Percentiles rank a stretch among this genome's conserved stretches.
phyloP scores from a whole-genome alignment of 2,888 invertebrate species.

The Brachypterus glaber region DNA sequence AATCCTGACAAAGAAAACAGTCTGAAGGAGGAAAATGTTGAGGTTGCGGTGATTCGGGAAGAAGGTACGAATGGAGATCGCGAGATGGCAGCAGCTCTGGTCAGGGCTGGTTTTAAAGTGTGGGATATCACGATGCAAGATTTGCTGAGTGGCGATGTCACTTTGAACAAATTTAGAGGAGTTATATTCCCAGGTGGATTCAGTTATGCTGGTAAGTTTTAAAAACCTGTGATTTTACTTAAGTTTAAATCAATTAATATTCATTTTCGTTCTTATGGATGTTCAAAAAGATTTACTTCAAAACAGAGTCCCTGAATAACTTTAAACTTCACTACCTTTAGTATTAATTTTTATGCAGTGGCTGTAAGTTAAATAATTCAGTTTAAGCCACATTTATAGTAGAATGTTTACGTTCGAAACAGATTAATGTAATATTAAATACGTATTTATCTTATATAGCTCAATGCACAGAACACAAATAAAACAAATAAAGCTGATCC shows the following conservation, averaged over 20 bases:
- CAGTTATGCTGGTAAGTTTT: slow-evolving; percentile 82
- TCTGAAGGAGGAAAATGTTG: slow-evolving; percentile 38
- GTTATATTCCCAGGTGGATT: slow-evolving; percentile 97
- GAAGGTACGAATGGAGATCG: slow-evolving; percentile 96
- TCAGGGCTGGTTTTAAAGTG: slow-evolving; percentile 81
- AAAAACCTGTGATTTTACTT: too few relatives aligned
- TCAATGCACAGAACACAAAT: too few relatives aligned
- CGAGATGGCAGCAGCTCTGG: slow-evolving; percentile 89
- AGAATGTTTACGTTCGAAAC: too few relatives aligned
- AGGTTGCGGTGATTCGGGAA: slow-evolving; percentile 87
- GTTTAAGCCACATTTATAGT: too few relatives aligned
- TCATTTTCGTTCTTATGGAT: not conserved
- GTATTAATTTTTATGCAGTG: not conserved
- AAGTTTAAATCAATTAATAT: too few relatives aligned
- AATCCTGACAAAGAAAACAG: slow-evolving; percentile 50
- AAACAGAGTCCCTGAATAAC: not conserved
- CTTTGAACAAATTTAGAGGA: slow-evolving; percentile 74
- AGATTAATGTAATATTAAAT: too few relatives aligned
- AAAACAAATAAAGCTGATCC: too few relatives aligned
- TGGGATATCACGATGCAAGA: slow-evolving; percentile 95
- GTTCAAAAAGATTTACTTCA: not conserved
- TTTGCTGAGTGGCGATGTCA: slow-evolving; percentile 59
- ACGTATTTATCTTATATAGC: too few relatives aligned
- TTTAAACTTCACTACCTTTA: not conserved
- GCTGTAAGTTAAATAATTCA: too few relatives aligned